Base-by-base conservation (phyloP, 2,797 vertebrate genomes). In the Bovichtus diacanthus region DNA sequence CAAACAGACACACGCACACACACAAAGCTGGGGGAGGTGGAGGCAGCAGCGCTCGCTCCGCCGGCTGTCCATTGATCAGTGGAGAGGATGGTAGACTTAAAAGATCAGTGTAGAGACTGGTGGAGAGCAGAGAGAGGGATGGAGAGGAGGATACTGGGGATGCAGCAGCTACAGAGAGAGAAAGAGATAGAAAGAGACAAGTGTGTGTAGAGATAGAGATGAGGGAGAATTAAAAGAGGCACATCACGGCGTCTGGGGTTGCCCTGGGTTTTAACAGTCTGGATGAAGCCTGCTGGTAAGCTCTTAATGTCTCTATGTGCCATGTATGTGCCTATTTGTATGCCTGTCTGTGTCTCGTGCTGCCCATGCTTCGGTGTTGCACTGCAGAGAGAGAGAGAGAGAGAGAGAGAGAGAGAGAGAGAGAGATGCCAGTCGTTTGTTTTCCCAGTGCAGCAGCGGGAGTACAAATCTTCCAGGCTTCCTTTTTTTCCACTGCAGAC, bases 1-100 rank as follows among this genome's bases (percentile, higher is more conserved):
- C 49, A 39, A 41, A 64, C 66, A 59, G 41, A 63, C 54, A 82
- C 44, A 58, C 63, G 51, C 29, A 73, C 41, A 62, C 61, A 65
- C 41, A 75, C 47, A 80, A 76, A 81, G 82, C 80, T 62, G 76
- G 89, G 85, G 85, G 92, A 90, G 91, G 92, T 87, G 87, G 91
- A 91, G 90, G 91, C 84, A 92, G 89, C 79, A 73, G 79, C 85
- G 87, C 84, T 84, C 47, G 89, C 91, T 85, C 86, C 49, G 65
- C 86, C 76, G 84, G 75, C 87, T 90, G 87, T 79, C 87, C 92
- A 93, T 89, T 94, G 93, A 92, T 92, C 91, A 90, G 88, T 73
- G 71, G 85, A 87, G 91, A 89, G 88, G 88, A 78, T 89, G 90
- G 81, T 76, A 78, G 88, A 92, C 86, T 92, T 90, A 90, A 91